phyloP scores from a whole-genome alignment of 2,797 vertebrate genomes.

The Onychomys arenicola region DNA sequence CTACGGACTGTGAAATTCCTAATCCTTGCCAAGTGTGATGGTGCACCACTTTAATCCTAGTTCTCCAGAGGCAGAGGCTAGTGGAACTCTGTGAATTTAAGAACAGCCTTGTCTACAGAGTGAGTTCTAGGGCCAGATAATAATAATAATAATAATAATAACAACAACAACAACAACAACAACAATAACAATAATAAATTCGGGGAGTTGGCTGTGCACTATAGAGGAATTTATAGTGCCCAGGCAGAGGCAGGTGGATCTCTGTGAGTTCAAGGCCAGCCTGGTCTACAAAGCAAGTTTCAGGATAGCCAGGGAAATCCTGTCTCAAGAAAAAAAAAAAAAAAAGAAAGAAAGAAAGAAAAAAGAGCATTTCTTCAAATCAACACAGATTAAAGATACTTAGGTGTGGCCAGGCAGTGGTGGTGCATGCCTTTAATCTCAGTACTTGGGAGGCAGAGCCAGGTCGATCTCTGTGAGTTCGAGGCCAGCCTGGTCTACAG shows the following conservation, averaged over 20 bases:
- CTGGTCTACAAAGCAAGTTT: not conserved
- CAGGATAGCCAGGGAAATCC: not conserved
- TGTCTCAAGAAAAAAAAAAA: not conserved
- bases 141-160: not conserved
- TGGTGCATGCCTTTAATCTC: no score
- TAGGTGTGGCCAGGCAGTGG: not conserved
- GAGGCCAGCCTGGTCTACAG: no score
- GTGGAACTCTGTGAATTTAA: not conserved
- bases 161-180: not conserved
- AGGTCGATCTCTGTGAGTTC: no score
- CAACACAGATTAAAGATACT: not conserved
- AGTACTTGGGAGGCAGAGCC: no score
- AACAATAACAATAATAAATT: not conserved
- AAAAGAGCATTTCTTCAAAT: constrained; percentile 44
- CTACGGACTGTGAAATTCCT: no score
- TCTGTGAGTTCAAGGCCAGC: not conserved
- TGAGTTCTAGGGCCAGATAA: not conserved
- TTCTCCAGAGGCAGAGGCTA: not conserved
- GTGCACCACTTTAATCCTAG: not conserved
- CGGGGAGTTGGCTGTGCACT: not conserved
- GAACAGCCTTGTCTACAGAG: not conserved
- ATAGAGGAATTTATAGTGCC: not conserved
- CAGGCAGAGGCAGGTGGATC: no score
- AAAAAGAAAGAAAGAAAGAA: no score
- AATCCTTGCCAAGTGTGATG: not conserved